A percentile compares a stretch with the other conserved stretches of the same genome.
These are phyloP conservation scores for Columba livia DNA, from an alignment of 2,113 vertebrate genomes.

Conservation along the genomic window DNA sequence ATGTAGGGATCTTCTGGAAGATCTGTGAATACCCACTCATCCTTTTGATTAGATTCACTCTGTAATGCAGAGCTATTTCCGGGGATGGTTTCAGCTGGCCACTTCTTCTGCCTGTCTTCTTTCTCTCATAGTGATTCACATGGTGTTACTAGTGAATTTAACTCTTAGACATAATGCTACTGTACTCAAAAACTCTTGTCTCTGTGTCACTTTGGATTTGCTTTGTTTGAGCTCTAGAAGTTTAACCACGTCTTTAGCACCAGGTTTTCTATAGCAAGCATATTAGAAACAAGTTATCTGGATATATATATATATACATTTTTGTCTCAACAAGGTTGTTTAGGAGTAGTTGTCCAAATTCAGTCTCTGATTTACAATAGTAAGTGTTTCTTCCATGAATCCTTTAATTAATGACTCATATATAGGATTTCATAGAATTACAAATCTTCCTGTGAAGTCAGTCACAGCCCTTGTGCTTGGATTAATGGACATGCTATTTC, in stretches of 20 bases:
- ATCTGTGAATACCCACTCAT: background rate
- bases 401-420: background rate
- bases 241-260: background rate
- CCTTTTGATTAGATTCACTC: background rate
- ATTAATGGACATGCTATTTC: background rate
- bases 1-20: background rate
- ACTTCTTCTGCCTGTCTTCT: background rate
- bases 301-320: background rate
- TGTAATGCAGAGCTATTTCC: background rate
- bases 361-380: background rate
- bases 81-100: background rate
- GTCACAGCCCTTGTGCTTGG: background rate
- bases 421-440: background rate
- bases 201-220: background rate
- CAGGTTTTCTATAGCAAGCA: background rate
- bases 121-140: background rate
- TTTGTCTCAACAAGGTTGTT: background rate
- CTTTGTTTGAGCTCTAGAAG: background rate
- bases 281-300: background rate
- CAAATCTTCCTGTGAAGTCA: background rate
- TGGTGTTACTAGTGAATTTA: background rate
- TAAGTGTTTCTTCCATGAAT: background rate
- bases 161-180: background rate
- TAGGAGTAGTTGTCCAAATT: background rate
- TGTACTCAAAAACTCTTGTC: background rate